phyloP scores from a whole-genome alignment of 2,797 vertebrate genomes.

The Melanotaenia parkinsoni region DNA sequence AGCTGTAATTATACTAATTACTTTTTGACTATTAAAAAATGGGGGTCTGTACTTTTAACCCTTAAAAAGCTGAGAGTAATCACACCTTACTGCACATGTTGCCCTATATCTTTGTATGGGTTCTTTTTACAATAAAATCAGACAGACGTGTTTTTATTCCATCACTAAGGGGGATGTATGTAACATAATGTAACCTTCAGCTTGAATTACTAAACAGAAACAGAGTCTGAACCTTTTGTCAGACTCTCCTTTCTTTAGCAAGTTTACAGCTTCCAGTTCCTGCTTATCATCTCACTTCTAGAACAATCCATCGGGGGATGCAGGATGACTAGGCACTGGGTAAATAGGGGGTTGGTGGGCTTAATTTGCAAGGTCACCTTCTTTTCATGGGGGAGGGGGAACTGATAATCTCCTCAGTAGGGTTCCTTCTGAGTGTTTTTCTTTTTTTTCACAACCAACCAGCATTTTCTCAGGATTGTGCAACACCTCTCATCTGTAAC shows the following conservation, averaged over 20 bases:
- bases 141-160: not conserved
- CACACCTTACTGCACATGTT: not conserved
- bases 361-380: conserved; percentile 70
- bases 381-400: conserved; percentile 51
- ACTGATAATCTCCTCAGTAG: conserved; percentile 11
- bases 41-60: not conserved
- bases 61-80: not conserved
- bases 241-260: not conserved
- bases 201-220: not conserved
- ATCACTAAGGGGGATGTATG: not conserved
- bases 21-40: conserved; percentile 7
- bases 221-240: not conserved
- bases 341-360: conserved; percentile 35
- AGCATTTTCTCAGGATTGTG: not conserved
- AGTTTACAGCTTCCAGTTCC: conserved; percentile 27
- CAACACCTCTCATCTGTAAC: not conserved
- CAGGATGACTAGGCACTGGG: conserved; percentile 50
- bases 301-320: not conserved
- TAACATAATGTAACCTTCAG: not conserved
- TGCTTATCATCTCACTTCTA: conserved; percentile 18
- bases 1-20: conserved; percentile 14
- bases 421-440: not conserved
- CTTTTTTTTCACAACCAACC: not conserved
- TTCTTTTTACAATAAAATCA: not conserved
- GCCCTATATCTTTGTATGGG: not conserved